phyloP scores from a whole-genome alignment of 2,797 vertebrate genomes.

The Triplophysa yarkandensis region DNA sequence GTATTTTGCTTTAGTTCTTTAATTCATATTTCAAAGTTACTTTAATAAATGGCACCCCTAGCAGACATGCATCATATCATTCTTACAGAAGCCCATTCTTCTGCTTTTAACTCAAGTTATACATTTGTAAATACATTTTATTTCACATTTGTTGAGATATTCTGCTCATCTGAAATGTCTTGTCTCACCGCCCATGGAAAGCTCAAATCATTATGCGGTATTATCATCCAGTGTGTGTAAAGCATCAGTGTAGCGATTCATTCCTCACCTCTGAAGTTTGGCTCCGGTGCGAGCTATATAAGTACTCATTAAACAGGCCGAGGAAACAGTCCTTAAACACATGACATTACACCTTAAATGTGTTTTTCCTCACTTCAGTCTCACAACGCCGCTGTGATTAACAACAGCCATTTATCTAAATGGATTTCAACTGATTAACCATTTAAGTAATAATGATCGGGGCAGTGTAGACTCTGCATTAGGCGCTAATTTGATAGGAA shows the following conservation, averaged over 20 bases:
- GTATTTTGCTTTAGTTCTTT: too few relatives aligned
- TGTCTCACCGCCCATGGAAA: not conserved
- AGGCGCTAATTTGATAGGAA: slow-evolving; percentile 62
- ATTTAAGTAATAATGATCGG: slow-evolving; percentile 62
- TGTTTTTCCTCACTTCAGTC: slow-evolving; percentile 41
- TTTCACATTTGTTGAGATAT: not conserved
- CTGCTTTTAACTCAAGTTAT: not conserved
- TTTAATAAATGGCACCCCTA: too few relatives aligned
- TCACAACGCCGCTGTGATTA: slow-evolving; percentile 54
- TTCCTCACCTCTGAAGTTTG: slow-evolving; percentile 22
- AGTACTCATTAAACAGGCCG: slow-evolving; percentile 37
- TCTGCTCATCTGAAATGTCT: not conserved
- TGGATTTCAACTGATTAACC: slow-evolving; percentile 63
- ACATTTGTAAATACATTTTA: not conserved
- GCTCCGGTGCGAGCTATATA: slow-evolving; percentile 16
- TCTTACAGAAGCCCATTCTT: not conserved
- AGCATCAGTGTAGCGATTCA: slow-evolving; percentile 1
- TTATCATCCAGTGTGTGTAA: slow-evolving; percentile 4
- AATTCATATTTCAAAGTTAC: too few relatives aligned
- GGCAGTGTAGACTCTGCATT: slow-evolving; percentile 56
- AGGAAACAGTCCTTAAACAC: slow-evolving; percentile 42
- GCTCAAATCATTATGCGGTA: not conserved
- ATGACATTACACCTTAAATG: slow-evolving; percentile 41
- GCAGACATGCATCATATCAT: too few relatives aligned
- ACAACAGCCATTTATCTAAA: slow-evolving; percentile 61